These are phyloP conservation scores for Carettochelys insculpta DNA, from an alignment of 2,113 vertebrate species.

Conservation along the genomic window DNA sequence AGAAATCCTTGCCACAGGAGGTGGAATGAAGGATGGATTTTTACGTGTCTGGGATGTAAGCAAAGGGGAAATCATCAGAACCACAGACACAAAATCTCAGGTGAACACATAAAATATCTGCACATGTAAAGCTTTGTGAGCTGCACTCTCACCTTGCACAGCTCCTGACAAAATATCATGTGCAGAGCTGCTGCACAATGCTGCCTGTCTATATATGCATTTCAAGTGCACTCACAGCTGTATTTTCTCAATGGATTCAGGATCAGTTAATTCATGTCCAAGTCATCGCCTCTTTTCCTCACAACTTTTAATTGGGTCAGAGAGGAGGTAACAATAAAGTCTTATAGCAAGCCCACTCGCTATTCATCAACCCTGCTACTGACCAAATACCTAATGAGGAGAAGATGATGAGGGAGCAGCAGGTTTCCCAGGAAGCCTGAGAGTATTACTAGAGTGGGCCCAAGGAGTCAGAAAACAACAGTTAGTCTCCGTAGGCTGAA, in stretches of 20 bases:
- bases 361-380: background rate
- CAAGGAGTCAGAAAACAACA: constrained; percentile 5
- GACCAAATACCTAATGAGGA: background rate
- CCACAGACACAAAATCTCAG: constrained; percentile 78
- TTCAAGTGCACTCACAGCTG: background rate
- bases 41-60: constrained; percentile 80
- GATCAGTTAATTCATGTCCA: background rate
- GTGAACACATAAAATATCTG: constrained; percentile 68
- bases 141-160: background rate
- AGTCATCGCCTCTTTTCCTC: constrained; percentile 5
- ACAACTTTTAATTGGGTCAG: background rate
- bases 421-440: background rate
- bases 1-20: constrained; percentile 76
- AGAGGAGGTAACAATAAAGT: background rate
- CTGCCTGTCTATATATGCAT: background rate
- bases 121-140: background rate
- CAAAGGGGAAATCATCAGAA: constrained; percentile 66
- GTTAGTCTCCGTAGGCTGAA: background rate
- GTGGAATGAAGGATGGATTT: constrained; percentile 80
- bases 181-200: background rate
- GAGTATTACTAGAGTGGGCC: background rate
- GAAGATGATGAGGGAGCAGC: background rate
- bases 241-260: background rate
- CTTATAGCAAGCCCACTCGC: background rate
- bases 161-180: background rate